A percentile compares a stretch with the other conserved stretches of the same genome.
phyloP scores from a whole-genome alignment of 2,113 vertebrate species.

The Enhydra lutris region DNA sequence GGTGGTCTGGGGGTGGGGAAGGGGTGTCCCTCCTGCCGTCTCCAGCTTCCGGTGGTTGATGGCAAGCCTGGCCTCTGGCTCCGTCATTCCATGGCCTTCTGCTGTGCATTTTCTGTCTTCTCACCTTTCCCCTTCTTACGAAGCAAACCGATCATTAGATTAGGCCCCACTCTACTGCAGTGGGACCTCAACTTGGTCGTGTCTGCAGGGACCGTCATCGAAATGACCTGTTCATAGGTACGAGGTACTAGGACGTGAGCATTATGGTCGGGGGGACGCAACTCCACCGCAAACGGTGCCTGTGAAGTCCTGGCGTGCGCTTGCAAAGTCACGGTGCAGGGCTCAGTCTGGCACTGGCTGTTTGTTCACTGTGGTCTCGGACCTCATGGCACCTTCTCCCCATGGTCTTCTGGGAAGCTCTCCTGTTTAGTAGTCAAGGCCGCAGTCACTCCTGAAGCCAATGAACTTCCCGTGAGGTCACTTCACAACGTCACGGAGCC shows the following conservation, averaged over 20 bases:
- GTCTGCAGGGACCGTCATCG: background rate
- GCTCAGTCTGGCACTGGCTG: background rate
- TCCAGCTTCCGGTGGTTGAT: background rate
- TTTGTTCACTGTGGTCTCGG: background rate
- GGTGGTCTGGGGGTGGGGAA: background rate
- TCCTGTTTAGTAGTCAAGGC: background rate
- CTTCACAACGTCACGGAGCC: background rate
- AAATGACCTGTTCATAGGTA: background rate
- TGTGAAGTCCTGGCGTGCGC: background rate
- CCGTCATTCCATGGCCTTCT: fast-evolving
- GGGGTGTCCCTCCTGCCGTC: background rate
- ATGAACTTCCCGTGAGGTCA: background rate
- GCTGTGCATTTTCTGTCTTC: background rate
- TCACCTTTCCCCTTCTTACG: background rate
- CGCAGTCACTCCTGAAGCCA: background rate
- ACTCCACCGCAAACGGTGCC: background rate
- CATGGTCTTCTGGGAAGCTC: background rate
- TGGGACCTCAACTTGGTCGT: background rate
- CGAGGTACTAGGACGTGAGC: background rate
- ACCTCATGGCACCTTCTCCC: background rate
- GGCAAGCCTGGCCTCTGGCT: background rate
- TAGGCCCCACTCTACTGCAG: background rate
- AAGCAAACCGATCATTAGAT: background rate
- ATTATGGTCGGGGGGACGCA: background rate
- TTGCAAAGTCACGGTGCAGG: background rate